Base-by-base conservation (phyloP, 2,888 invertebrate genomes). In the Trissoscelio sp. region DNA sequence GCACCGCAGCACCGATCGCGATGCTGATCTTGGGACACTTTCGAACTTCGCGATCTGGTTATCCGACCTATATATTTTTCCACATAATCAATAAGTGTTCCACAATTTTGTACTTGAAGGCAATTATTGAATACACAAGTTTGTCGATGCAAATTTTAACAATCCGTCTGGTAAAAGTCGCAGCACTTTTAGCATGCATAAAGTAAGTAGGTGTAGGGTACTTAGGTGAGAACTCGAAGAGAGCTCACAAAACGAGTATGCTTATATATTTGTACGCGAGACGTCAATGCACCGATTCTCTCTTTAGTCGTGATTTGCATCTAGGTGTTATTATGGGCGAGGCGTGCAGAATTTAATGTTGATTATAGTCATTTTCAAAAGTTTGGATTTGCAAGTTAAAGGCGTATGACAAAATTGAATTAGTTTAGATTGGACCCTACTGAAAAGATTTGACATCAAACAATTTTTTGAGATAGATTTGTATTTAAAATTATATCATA, bases 1-100 rank as follows among this genome's bases (percentile, higher is more conserved):
- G 51, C 42, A 48, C 31, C 20, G 57, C 39, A 14, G 51, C 18
- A 34, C 53, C 73, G 34, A 55, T 42, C 80, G 48, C 42, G n/a
- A 48, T 39, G 39, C 37, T 12, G 44, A 51, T 72, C 72, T 62
- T 57, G 67, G 55, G 60, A 74, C 79, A 80, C 75, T 80, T 80
- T 79, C 48, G 34, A 34, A 12, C 4, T 24, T 2, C 48, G 24
- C 7, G 20, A 16, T 34, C 34, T 28, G 55, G 18, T 72, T 46
- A 16, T n/a, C 16, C 39, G n/a, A 16, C 18, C n/a, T 4, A 37
- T n/a, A 31, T 31, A 3, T 31, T 31, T n/a, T n/a, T n/a, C n/a
- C n/a, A n/a, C n/a, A n/a, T n/a, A n/a, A n/a, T n/a, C n/a, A n/a
- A n/a, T n/a, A n/a, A n/a, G n/a, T n/a, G n/a, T n/a, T n/a, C n/a